Conservation (phyloP, 2,113 vertebrate genomes). For the Chaetodon auriga region DNA sequence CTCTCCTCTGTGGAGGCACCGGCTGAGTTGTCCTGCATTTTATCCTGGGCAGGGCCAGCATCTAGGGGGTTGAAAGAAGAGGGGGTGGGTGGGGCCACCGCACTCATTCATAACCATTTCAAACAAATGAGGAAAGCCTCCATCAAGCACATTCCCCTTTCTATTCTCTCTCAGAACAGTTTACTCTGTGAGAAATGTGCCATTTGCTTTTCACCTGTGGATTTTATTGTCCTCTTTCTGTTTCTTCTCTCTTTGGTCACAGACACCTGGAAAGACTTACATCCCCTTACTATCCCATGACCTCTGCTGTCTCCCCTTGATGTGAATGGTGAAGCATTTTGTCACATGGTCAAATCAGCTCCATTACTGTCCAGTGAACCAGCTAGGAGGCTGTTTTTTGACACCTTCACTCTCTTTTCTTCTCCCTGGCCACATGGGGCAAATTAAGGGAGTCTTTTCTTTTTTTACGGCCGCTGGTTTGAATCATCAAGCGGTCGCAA, state of each 20-base stretch:
- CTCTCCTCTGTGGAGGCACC: conserved; percentile 73
- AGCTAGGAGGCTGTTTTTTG: conserved; percentile 42
- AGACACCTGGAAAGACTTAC: conserved; percentile 64
- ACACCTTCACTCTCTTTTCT: conserved; percentile 68
- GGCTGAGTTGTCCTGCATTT: conserved; percentile 79
- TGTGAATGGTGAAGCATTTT: conserved; percentile 45
- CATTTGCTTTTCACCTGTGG: conserved; percentile 31
- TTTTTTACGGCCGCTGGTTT: conserved; percentile 60
- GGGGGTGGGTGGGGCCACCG: conserved; percentile 74
- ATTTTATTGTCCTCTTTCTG: conserved; percentile 37
- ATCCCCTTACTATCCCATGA: conserved; percentile 35
- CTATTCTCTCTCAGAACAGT: conserved; percentile 29
- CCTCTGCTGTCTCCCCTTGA: conserved; percentile 41
- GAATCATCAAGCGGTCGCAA: conserved; percentile 67
- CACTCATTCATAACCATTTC: conserved; percentile 82
- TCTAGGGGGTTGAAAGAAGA: conserved; percentile 73
- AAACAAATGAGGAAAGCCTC: conserved; percentile 63
- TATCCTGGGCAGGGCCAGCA: conserved; percentile 84
- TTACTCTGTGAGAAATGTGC: conserved; percentile 23
- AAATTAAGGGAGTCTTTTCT: conserved; percentile 64
- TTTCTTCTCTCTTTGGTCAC: neutral
- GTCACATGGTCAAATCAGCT: conserved; percentile 53
- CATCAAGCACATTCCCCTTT: conserved; percentile 4
- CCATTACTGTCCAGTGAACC: conserved; percentile 59
- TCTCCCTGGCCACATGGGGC: conserved; percentile 65